A percentile compares a stretch with the other conserved stretches of the same genome.
phyloP scores from a whole-genome alignment of 1,140 invertebrate species.

The Megalonaias nervosa region DNA sequence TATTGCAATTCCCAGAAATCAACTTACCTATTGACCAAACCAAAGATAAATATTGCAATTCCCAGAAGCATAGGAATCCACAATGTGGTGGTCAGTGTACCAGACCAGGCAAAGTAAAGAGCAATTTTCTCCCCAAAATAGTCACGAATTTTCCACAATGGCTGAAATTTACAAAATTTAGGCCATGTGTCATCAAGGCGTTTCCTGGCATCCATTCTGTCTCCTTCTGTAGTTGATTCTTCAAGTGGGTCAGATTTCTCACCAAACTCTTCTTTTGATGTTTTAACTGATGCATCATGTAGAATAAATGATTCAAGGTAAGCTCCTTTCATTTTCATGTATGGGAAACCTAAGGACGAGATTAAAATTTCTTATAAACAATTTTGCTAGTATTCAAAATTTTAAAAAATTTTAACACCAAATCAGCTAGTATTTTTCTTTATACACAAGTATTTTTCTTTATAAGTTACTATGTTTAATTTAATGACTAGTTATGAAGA shows the following conservation, averaged over 20 bases:
- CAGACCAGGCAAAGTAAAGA: constrained; percentile 73
- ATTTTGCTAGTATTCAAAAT: too few species aligned
- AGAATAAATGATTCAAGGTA: constrained; percentile 20
- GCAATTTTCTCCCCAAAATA: constrained; percentile 73
- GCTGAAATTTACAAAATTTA: constrained; percentile 66
- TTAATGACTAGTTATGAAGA: too few species aligned
- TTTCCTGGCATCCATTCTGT: constrained; percentile 37
- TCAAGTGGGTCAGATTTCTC: constrained; percentile 15
- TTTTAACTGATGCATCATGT: constrained; percentile 25
- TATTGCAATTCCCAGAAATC: constrained; percentile 52
- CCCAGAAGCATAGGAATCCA: constrained; percentile 71
- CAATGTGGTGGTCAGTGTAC: constrained; percentile 64
- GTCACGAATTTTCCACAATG: constrained; percentile 69
- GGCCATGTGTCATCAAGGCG: constrained; percentile 64
- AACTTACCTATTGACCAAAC: constrained; percentile 63
- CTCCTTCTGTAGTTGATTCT: constrained; percentile 5
- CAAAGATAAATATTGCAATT: constrained; percentile 69
- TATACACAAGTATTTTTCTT: too few species aligned
- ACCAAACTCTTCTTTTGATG: constrained; percentile 8
- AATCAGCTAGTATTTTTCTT: too few species aligned
- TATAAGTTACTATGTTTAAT: too few species aligned
- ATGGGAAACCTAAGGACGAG: constrained; percentile 17
- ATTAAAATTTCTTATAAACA: too few species aligned
- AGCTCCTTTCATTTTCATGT: constrained; percentile 22
- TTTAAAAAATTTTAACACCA: too few species aligned